Base-by-base conservation (phyloP, 2,797 vertebrate species). In the Chloroceryle inda region DNA sequence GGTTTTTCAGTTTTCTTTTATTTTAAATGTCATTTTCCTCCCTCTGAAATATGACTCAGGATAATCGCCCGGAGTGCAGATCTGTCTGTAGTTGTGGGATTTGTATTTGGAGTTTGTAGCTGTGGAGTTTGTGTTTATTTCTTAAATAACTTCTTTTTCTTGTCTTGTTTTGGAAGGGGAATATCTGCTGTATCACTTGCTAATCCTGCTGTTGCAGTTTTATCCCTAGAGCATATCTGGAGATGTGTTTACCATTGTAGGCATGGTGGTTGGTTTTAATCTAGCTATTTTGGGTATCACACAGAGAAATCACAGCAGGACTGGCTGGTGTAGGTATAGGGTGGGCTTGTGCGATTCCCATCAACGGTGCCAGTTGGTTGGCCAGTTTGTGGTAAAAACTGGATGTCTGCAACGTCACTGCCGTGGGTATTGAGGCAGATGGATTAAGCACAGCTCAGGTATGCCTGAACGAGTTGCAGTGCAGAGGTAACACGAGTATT, bases 371-470 rank as follows among this genome's bases (percentile, higher is more conserved):
- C 18, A 2, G 2, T 63, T 35, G 35, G 24, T 21, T 27, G 62
- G 38, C 23, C 31, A 18, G 20, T 35, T 49, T 0, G 1, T 11
- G 23, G n/a, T 40, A 35, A 40, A 50, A 33, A 18, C 59, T 22
- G 1, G 35, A 19, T 66, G 75, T 91, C 86, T 89, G 74, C 81
- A 76, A 72, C 0, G 3, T 77, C 52, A 24, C 3, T 40, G 72
- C 37, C 5, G 6, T 11, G 67, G 21, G 15, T 73, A 10, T 62
- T 8, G 75, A 42, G 72, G 26, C 69, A 61, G 64, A 14, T 20
- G 44, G 56, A 78, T 89, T 95, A 94, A 96, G 92, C 78, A 64
- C 72, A 93, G 92, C 83, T 88, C 83, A 33, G 71, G 45, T 90
- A n/a, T 33, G 66, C 50, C 71, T 73, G 15, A 68, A 59, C 22